A percentile compares a stretch with the other conserved stretches of the same genome.
Conservation (phyloP, 2,888 invertebrate species). For the Dendrolimus pini region DNA sequence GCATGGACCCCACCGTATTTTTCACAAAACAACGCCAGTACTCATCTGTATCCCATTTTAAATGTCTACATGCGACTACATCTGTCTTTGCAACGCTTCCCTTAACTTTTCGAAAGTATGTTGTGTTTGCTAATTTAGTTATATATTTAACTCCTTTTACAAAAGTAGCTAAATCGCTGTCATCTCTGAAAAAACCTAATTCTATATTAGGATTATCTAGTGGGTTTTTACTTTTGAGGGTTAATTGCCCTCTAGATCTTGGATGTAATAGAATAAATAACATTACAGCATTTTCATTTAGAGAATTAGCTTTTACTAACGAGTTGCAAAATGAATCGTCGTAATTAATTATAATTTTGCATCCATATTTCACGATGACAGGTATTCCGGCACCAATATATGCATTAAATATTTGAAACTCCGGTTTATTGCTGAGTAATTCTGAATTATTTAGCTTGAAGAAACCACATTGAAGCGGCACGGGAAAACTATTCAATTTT, state of each 20-base stretch:
- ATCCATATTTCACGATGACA: slow-evolving; percentile 29
- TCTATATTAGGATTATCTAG: slow-evolving; percentile 46
- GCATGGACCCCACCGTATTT: slow-evolving; percentile 73
- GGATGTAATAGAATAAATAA: slow-evolving; percentile 43
- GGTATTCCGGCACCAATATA: slow-evolving; percentile 45
- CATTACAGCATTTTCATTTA: slow-evolving; percentile 36
- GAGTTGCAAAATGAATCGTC: slow-evolving; percentile 33
- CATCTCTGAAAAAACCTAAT: slow-evolving; percentile 42
- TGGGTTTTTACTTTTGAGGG: slow-evolving; percentile 40
- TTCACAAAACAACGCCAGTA: slow-evolving; percentile 81
- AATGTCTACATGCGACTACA: slow-evolving; percentile 70
- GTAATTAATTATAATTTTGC: slow-evolving; percentile 27
- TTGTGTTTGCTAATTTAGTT: slow-evolving; percentile 36
- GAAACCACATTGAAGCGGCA: slow-evolving; percentile 41
- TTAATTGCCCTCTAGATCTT: slow-evolving; percentile 47
- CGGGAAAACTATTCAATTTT: slow-evolving; percentile 32
- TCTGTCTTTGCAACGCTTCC: slow-evolving; percentile 33
- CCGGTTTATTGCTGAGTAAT: slow-evolving; percentile 27
- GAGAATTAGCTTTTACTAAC: slow-evolving; percentile 32
- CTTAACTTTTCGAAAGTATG: slow-evolving; percentile 34
- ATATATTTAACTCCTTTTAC: slow-evolving; percentile 43
- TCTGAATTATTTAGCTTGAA: slow-evolving; percentile 30
- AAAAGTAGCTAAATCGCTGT: slow-evolving; percentile 33
- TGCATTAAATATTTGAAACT: slow-evolving; percentile 49
- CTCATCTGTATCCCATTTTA: slow-evolving; percentile 66